A percentile compares a stretch with the other conserved stretches of the same genome.
phyloP scores from a whole-genome alignment of 2,113 vertebrate genomes.

The Apodemus speciosus region DNA sequence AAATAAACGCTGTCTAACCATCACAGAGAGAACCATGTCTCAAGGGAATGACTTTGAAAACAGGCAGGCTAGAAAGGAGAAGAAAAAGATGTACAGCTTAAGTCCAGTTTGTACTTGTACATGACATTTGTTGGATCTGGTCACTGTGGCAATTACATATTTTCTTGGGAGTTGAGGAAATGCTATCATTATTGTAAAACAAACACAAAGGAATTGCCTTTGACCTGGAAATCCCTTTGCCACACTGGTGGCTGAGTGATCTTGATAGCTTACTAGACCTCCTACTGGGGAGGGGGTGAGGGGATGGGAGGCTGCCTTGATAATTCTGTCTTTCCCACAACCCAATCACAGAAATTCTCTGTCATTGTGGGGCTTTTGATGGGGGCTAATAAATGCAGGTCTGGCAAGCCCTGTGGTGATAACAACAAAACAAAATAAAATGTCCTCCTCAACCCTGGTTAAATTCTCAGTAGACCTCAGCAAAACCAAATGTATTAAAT shows the following conservation, averaged over 20 bases:
- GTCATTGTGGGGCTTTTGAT: not conserved
- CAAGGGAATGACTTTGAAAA: not conserved
- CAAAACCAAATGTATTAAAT: accelerated
- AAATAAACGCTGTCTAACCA: not conserved
- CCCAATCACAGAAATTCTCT: not conserved
- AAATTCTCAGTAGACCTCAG: not conserved
- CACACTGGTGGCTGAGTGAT: not conserved
- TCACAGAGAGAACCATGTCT: not conserved
- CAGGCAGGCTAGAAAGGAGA: not conserved
- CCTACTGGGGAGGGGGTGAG: accelerated
- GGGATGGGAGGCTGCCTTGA: not conserved
- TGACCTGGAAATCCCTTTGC: slow-evolving; percentile 17
- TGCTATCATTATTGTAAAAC: not conserved
- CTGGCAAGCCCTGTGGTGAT: accelerated
- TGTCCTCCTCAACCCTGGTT: not conserved
- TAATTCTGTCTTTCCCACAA: not conserved
- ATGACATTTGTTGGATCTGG: not conserved
- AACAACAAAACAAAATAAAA: not conserved
- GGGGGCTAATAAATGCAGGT: not conserved
- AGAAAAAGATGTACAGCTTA: accelerated
- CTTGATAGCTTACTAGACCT: not conserved
- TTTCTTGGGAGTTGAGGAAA: slow-evolving; percentile 16
- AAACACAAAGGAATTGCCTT: not conserved
- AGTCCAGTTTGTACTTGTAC: not conserved
- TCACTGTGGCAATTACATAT: not conserved